A percentile compares a stretch with the other conserved stretches of the same genome.
Evolutionary conservation across 2,888 invertebrate genomes (phyloP).

Genomic region (Lasioglossum vierecki): DNA sequence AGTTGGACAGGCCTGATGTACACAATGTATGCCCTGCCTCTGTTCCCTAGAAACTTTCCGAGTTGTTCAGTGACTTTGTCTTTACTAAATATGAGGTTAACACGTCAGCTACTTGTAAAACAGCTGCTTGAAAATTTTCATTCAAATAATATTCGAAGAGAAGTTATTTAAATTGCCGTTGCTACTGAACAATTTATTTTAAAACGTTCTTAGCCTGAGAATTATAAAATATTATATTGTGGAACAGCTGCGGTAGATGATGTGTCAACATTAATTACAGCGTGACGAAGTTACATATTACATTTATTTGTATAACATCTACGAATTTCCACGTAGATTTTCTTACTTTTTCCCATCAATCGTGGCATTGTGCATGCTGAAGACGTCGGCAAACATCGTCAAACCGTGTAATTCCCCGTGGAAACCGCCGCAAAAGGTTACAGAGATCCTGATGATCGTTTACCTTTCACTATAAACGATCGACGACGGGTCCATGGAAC

Average conservation of each 20-base stretch:
- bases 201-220: background rate
- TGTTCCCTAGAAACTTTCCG: background rate
- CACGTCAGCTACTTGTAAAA: background rate
- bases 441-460: background rate
- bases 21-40: background rate
- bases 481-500: background rate
- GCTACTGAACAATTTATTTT: background rate
- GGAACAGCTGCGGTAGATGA: background rate
- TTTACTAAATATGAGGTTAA: background rate
- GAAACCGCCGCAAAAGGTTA: background rate
- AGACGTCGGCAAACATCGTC: conserved; percentile 5
- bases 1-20: background rate
- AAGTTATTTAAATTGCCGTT: background rate
- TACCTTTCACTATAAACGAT: conserved; percentile 5
- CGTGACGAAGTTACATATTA: background rate
- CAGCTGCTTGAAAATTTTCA: background rate
- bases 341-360: background rate
- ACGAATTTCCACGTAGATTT: background rate
- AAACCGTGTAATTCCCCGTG: conserved; percentile 17
- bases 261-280: background rate
- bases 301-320: background rate
- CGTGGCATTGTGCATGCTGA: background rate
- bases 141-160: background rate
- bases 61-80: background rate
- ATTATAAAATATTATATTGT: background rate